Conservation (phyloP, 2,888 invertebrate genomes). For the Acronicta psi region DNA sequence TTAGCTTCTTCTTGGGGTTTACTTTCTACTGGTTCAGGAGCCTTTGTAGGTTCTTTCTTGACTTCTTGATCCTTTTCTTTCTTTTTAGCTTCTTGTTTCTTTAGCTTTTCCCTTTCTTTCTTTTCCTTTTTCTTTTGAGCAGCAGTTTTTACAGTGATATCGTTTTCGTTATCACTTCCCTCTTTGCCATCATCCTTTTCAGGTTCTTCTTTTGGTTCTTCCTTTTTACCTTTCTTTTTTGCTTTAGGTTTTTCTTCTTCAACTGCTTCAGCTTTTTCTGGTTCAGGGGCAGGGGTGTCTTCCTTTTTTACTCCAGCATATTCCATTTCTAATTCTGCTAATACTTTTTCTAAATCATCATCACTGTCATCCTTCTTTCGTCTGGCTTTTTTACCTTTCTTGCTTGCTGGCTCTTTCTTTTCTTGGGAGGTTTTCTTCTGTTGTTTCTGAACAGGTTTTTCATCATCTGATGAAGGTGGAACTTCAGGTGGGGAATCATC, state of each 20-base stretch:
- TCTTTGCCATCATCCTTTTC: conserved; percentile 79
- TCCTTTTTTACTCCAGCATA: conserved; percentile 91
- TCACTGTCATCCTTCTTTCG: conserved; percentile 93
- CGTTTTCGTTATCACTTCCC: conserved; percentile 88
- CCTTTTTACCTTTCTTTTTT: conserved; percentile 82
- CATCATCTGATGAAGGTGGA: conserved; percentile 84
- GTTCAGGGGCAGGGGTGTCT: conserved; percentile 75
- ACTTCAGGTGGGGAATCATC: conserved; percentile 84
- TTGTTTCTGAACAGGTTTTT: conserved; percentile 74
- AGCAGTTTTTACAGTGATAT: conserved; percentile 92
- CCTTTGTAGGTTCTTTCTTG: conserved; percentile 70
- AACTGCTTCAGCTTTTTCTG: conserved; percentile 73
- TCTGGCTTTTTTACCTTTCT: conserved; percentile 92
- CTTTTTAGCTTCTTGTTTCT: conserved; percentile 92
- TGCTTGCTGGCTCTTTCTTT: conserved; percentile 87
- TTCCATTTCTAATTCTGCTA: conserved; percentile 95
- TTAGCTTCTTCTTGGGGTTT: conserved; percentile 69
- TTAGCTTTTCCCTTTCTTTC: conserved; percentile 94
- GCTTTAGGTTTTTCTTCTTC: conserved; percentile 78
- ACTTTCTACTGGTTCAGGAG: conserved; percentile 63
- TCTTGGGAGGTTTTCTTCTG: conserved; percentile 77
- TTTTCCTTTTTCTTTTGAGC: conserved; percentile 97
- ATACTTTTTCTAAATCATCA: conserved; percentile 94
- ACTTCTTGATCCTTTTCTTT: conserved; percentile 79
- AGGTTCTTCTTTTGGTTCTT: conserved; percentile 69